Evolutionary conservation across 2,797 vertebrate genomes (phyloP).

Genomic region (Sebastes cheni): DNA sequence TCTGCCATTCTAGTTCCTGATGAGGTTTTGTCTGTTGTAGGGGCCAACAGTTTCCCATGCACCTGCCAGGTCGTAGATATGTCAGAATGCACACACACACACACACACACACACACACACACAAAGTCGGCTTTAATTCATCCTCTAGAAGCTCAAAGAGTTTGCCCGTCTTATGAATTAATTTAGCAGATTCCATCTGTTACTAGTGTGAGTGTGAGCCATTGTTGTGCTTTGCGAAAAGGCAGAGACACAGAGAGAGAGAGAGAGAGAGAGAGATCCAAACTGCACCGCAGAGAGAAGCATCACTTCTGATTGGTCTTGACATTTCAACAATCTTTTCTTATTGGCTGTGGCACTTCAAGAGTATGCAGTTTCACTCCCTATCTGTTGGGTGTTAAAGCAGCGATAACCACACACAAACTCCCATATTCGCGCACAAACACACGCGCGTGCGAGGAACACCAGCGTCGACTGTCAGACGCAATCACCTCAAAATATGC

Average conservation of each 20-base stretch:
- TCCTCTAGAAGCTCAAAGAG: not conserved
- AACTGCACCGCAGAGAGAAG: conserved; percentile 26
- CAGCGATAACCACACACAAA: conserved; percentile 43
- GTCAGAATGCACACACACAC: conserved; percentile 20
- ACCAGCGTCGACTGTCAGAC: conserved; percentile 57
- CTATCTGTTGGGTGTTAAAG: conserved; percentile 57
- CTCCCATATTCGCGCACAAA: conserved; percentile 21
- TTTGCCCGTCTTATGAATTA: not conserved
- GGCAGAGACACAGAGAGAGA: not conserved
- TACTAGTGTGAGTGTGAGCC: not conserved
- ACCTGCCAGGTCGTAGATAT: conserved; percentile 66
- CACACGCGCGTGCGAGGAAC: conserved; percentile 51
- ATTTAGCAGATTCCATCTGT: conserved; percentile 32
- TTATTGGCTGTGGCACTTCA: conserved; percentile 68
- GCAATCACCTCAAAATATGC: conserved; percentile 61
- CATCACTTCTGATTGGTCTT: conserved; percentile 63
- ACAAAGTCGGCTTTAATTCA: not conserved
- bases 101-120: not conserved
- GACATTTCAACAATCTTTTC: conserved; percentile 61
- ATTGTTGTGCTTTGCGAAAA: conserved; percentile 32
- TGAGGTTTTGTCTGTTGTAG: conserved; percentile 76
- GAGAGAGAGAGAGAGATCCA: conserved; percentile 3
- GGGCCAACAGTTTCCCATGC: conserved; percentile 81
- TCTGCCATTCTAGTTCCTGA: conserved; percentile 65
- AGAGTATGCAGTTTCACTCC: conserved; percentile 58